These are phyloP conservation scores for Gortyna flavago DNA, from an alignment of 2,888 invertebrate genomes.

Conservation along the genomic window DNA sequence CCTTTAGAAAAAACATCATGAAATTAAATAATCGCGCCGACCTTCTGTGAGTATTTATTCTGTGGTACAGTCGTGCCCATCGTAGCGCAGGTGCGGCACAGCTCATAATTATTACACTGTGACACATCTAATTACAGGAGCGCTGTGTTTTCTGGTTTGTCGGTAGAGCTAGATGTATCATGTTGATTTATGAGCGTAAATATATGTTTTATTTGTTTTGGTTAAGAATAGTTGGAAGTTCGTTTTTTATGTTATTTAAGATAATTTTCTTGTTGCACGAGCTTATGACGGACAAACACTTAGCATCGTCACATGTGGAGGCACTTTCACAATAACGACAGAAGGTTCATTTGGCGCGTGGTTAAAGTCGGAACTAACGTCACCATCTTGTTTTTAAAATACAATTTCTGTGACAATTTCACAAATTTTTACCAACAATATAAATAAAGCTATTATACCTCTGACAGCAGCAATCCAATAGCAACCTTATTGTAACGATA, in stretches of 20 bases:
- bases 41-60: constrained; percentile 5
- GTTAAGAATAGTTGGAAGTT: constrained; percentile 5
- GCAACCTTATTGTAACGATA: too few species aligned
- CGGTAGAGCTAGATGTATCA: constrained; percentile 38
- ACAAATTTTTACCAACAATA: too few species aligned
- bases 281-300: background rate
- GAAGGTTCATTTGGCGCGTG: too few species aligned
- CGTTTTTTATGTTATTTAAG: background rate
- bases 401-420: too few species aligned
- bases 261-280: background rate
- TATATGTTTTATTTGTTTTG: constrained; percentile 35
- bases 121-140: constrained; percentile 65
- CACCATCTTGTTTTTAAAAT: too few species aligned
- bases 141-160: constrained; percentile 59
- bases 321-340: background rate
- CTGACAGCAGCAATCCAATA: too few species aligned
- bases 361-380: too few species aligned
- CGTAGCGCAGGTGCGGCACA: constrained; percentile 63
- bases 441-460: too few species aligned
- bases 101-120: constrained; percentile 66
- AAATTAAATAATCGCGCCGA: background rate
- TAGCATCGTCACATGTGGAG: background rate
- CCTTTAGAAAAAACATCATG: too few species aligned
- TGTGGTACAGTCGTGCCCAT: constrained; percentile 35
- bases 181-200: constrained; percentile 47